Conservation (phyloP, 2,797 vertebrate species). For the Pitangus sulphuratus region DNA sequence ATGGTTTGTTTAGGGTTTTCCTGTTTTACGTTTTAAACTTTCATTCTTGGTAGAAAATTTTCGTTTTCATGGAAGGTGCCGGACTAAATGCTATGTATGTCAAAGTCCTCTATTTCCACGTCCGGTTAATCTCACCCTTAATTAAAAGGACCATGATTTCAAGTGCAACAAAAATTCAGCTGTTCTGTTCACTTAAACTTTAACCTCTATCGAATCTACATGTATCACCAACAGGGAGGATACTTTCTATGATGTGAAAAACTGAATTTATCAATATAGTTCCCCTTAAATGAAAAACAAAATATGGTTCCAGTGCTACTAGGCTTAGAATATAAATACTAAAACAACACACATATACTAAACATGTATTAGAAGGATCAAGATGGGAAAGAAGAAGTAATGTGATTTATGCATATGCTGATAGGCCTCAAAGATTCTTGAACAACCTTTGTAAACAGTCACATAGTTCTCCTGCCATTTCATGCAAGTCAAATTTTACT, state of each 20-base stretch:
- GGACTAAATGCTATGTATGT: neutral
- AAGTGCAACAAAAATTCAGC: neutral
- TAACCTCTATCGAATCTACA: neutral
- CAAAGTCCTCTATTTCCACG: neutral
- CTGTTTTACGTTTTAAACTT: neutral
- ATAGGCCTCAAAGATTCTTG: neutral
- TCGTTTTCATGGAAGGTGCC: neutral
- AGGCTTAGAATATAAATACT: neutral
- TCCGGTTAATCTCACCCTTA: neutral
- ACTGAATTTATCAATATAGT: neutral
- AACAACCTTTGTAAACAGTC: neutral
- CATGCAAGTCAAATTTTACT: constrained; percentile 3
- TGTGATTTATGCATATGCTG: neutral
- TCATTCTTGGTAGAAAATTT: neutral
- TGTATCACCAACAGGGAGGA: neutral
- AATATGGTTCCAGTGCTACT: neutral
- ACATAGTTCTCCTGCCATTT: neutral
- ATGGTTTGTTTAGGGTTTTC: neutral
- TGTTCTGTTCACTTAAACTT: neutral
- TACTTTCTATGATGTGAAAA: neutral
- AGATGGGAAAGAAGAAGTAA: neutral
- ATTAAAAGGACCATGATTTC: neutral
- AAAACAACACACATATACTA: neutral
- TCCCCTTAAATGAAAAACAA: neutral
- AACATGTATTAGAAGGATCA: neutral